Base-by-base conservation (phyloP, 2,888 invertebrate genomes). In the Cephus sareptanus region DNA sequence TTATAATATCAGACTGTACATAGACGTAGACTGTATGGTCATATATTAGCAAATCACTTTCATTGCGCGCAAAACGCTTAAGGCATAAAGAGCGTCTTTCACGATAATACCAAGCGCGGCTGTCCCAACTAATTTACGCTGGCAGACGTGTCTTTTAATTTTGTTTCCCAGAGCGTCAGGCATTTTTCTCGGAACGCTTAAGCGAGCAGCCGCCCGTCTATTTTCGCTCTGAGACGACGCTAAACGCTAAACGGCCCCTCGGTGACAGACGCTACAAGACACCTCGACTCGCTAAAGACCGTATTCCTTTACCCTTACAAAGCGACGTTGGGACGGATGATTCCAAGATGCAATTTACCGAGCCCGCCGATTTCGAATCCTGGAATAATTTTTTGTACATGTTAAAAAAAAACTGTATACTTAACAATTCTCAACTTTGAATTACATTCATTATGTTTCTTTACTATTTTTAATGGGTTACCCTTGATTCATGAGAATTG, bases 131-230 rank as follows among this genome's bases (percentile, higher is more conserved):
- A 74, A 74, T 71, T 71, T 77, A 74, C 78, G 74, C 77, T 75
- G 69, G 73, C 74, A 78, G 75, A 75, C 74, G 70, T 79, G 76
- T 77, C 77, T 81, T 81, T 82, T 79, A 77, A 81, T 83, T 83
- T 82, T 82, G 77, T 81, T 88, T 87, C 85, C 76, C 76, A 85
- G 85, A 85, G 86, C 81, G 84, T 81, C 75, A 75, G 76, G 85
- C 84, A 87, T 88, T 89, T 89, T 89, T 88, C 89, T 87, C 81
- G 76, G 88, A 89, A 87, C 84, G 84, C 86, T 80, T 83, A 85
- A 85, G 79, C 81, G 79, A 71, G 31, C 56, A 56, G 56, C 31
- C 71, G 71, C 31, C 77, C 74, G 75, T 79, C 82, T 82, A 81
- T 83, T 83, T 82, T 81, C 73, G 85, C 85, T 82, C 81, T 81